Percentiles rank a stretch among this genome's conserved stretches.
Conservation (phyloP, 2,113 vertebrate genomes). For the Chascanopsetta lugubris region DNA sequence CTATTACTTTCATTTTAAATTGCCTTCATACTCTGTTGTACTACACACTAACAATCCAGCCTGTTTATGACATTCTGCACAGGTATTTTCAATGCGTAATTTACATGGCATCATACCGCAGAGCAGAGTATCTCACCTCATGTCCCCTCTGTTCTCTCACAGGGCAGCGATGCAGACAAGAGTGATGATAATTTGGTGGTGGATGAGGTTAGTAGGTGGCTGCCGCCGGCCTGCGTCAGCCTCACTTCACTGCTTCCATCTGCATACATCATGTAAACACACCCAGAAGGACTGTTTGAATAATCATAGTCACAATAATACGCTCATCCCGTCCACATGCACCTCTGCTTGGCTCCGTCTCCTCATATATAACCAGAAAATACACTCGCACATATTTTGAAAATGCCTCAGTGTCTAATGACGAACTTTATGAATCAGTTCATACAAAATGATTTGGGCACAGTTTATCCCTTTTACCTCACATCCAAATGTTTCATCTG, state of each 20-base stretch:
- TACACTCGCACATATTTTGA: neutral
- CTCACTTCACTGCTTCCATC: constrained; percentile 63
- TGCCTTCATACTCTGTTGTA: no score
- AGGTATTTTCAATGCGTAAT: neutral
- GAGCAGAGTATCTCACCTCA: constrained; percentile 33
- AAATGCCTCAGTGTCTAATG: neutral
- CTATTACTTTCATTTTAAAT: no score
- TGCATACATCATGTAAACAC: constrained; percentile 69
- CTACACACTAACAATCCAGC: no score
- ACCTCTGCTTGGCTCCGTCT: constrained; percentile 33
- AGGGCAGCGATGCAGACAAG: constrained; percentile 93
- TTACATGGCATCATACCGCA: constrained; percentile 35
- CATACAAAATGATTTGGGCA: neutral
- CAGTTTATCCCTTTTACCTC: neutral
- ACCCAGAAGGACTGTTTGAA: constrained; percentile 58
- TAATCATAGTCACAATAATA: constrained; percentile 49
- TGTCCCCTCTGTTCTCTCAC: constrained; percentile 41
- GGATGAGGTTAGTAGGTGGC: constrained; percentile 82
- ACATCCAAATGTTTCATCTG: neutral
- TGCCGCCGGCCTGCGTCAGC: constrained; percentile 40
- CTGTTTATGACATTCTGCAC: no score
- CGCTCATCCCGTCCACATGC: constrained; percentile 4
- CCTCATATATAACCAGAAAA: constrained; percentile 13
- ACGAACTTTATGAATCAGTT: neutral
- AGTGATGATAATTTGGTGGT: constrained; percentile 95